Conservation (phyloP, 2,888 invertebrate species). For the Xanthorhoe spadicearia region DNA sequence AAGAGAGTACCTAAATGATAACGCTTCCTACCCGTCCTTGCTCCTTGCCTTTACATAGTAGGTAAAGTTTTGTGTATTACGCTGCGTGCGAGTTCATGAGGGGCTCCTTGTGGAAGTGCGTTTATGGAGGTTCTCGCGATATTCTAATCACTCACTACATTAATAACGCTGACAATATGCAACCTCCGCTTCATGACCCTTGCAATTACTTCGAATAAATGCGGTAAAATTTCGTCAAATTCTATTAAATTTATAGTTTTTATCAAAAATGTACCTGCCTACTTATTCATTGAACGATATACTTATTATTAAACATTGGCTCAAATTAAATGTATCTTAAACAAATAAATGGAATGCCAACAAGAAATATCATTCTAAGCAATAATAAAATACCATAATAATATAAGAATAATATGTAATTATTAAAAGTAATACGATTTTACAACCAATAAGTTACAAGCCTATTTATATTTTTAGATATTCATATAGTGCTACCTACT, state of each 20-base stretch:
- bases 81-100: constrained; percentile 59
- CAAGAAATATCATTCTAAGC: constrained; percentile 77
- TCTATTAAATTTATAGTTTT: constrained; percentile 31
- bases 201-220: not conserved
- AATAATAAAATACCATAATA: constrained; percentile 67
- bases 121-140: constrained; percentile 60
- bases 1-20: constrained; percentile 73
- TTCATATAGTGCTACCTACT: constrained; percentile 32
- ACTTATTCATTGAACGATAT: constrained; percentile 3
- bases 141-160: constrained; percentile 46
- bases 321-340: constrained; percentile 69
- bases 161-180: constrained; percentile 28
- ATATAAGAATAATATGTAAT: constrained; percentile 48
- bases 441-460: constrained; percentile 37
- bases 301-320: constrained; percentile 62
- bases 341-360: constrained; percentile 69
- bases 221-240: constrained; percentile 1
- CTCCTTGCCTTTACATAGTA: constrained; percentile 83
- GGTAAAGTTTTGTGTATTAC: constrained; percentile 71
- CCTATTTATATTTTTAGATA: constrained; percentile 41
- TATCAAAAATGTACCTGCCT: constrained; percentile 5
- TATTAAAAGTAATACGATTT: constrained; percentile 45
- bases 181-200: constrained; percentile 19
- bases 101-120: constrained; percentile 72
- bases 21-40: constrained; percentile 84